Conservation (phyloP, 2,113 vertebrate species). For the Acanthochromis polyacanthus region DNA sequence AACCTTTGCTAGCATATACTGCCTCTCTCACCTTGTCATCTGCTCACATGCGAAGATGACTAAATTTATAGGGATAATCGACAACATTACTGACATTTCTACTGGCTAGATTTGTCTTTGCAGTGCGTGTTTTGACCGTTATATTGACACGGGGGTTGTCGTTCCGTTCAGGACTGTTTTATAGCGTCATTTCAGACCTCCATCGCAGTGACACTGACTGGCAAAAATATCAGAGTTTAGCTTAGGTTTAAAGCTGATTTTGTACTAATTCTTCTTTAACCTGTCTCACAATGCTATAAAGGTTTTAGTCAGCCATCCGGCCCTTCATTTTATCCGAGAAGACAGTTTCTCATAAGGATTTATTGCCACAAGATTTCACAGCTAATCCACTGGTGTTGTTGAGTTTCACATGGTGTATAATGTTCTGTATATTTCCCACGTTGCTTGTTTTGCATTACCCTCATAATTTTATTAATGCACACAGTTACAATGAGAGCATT, state of each 20-base stretch:
- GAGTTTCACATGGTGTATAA: neutral
- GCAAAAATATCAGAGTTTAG: too few species aligned
- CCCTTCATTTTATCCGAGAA: neutral
- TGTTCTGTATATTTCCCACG: neutral
- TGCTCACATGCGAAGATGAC: neutral
- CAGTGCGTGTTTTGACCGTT: neutral
- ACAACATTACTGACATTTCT: neutral
- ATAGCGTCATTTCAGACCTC: neutral
- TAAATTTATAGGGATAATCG: neutral
- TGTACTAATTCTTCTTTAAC: neutral
- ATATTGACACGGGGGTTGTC: too few species aligned
- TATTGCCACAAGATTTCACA: neutral
- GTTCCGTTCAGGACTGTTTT: neutral
- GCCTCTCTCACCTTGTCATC: neutral
- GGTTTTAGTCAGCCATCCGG: neutral
- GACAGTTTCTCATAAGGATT: neutral
- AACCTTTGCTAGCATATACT: slow-evolving; percentile 6
- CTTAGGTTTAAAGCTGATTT: neutral
- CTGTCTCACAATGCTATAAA: neutral
- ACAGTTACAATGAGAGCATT: neutral
- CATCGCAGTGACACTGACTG: neutral
- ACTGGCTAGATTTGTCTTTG: neutral
- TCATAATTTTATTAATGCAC: neutral
- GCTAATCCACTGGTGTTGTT: neutral
- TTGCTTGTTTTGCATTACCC: neutral